Conservation (phyloP, 2,797 vertebrate species). For the Enteromius unitaeniatus region DNA sequence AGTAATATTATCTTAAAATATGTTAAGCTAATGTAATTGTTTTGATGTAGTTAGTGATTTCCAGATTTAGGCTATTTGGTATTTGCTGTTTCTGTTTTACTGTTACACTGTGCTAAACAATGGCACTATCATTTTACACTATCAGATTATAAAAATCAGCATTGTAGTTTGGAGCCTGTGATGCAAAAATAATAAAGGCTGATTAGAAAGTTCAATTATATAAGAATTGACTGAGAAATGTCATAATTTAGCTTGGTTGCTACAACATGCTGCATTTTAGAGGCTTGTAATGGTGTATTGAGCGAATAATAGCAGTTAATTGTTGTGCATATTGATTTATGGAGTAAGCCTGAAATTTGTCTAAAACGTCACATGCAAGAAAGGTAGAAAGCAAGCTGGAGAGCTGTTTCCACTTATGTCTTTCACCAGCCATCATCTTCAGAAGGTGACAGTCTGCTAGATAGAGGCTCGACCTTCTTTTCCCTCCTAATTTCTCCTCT, state of each 20-base stretch:
- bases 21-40: not conserved
- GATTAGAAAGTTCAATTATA: not conserved
- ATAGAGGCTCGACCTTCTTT: not conserved
- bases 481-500: not conserved
- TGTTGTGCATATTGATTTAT: slow-evolving; percentile 21
- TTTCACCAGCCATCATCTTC: not conserved
- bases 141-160: not conserved
- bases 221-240: not conserved
- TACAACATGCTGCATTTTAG: slow-evolving; percentile 2
- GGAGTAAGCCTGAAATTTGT: slow-evolving; percentile 6
- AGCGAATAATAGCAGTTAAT: slow-evolving; percentile 35
- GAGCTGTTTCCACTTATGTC: not conserved
- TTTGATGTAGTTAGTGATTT: not conserved
- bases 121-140: not conserved
- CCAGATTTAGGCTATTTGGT: not conserved
- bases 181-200: not conserved
- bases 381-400: not conserved
- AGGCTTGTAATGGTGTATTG: slow-evolving; percentile 16
- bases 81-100: not conserved
- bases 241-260: slow-evolving; percentile 4
- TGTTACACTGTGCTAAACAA: not conserved
- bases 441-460: slow-evolving; percentile 28
- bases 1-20: not conserved
- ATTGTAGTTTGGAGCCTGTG: not conserved
- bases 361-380: slow-evolving; percentile 29